Evolutionary conservation across 2,888 invertebrate genomes (phyloP).

Genomic region (Microctonus hyperodae): DNA sequence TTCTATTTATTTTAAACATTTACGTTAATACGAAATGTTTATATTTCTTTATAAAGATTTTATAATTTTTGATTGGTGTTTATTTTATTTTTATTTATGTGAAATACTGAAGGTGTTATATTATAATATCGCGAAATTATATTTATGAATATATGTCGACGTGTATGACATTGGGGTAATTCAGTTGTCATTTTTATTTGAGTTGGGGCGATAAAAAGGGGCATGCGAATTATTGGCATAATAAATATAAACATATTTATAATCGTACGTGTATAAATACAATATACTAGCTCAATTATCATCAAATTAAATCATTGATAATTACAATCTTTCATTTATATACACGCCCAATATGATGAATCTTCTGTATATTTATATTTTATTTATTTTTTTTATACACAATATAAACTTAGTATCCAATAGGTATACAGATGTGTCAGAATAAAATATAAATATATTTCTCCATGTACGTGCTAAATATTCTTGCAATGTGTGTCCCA

Average conservation of each 20-base stretch:
- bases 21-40: no score
- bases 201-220: neutral
- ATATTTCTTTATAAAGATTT: no score
- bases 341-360: conserved; percentile 14
- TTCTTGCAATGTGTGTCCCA: conserved; percentile 29
- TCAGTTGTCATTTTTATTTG: neutral
- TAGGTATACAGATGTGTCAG: no score
- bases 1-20: no score
- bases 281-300: no score
- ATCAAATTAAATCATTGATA: conserved; percentile 26
- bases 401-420: no score
- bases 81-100: neutral
- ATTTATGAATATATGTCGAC: neutral
- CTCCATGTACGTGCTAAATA: conserved; percentile 1
- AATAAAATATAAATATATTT: conserved; percentile 6
- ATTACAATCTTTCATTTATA: conserved; percentile 36
- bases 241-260: neutral
- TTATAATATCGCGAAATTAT: neutral
- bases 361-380: conserved; percentile 6
- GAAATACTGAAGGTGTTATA: no score
- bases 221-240: conserved; percentile 3
- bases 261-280: no score
- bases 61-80: neutral
- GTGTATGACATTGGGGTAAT: neutral
- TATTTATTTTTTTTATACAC: no score